Base-by-base conservation (phyloP, 2,888 invertebrate genomes). In the Epistrophella euchroma region DNA sequence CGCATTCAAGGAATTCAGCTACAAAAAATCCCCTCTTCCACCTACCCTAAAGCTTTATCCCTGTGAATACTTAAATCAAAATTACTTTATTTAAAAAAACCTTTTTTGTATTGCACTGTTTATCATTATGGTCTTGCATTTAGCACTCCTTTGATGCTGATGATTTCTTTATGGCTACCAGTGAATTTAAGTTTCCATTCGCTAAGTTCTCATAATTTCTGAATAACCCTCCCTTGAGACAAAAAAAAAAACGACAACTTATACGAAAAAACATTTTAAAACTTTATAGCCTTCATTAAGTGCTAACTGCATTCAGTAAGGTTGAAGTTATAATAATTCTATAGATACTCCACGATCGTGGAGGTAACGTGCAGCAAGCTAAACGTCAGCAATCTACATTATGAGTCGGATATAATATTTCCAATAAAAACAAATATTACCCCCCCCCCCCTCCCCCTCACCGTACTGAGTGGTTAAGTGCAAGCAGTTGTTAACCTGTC, bases 401-500 rank as follows among this genome's bases (percentile, higher is more conserved):
- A 80, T 80, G 80, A 80, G 17, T 66, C 45, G 76, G 72, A 68
- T 66, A 66, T 68, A 52, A 76, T 70, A 80, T 81, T 76, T 70
- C 40, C 72, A 80, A 81, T 73, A 80, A 85, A 68, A 74, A 80
- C 62, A 76, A 56, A 4, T 10, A 9, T 17, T 17, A 0, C 19
- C 19, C 22, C 22, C 2, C 22, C 47, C 5, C 22, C 43, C 52
- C 37, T 15, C 37, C n/a, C 25, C 22, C 47, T 2, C 22, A 37
- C 52, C 37, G 15, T 25, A 11, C 25, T 58, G 77, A 86, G 85
- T 86, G 85, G 85, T 81, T 86, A 86, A 86, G 85, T 86, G 85
- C 85, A 77, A 45, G 70, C 81, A 81, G 85, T 86, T 86, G 85
- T 86, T 80, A 86, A 86, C 85, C 85, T 86, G 85, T 86, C 85